These are phyloP conservation scores for Lomographa bimaculata DNA, from an alignment of 2,888 invertebrate genomes.

Conservation along the genomic window DNA sequence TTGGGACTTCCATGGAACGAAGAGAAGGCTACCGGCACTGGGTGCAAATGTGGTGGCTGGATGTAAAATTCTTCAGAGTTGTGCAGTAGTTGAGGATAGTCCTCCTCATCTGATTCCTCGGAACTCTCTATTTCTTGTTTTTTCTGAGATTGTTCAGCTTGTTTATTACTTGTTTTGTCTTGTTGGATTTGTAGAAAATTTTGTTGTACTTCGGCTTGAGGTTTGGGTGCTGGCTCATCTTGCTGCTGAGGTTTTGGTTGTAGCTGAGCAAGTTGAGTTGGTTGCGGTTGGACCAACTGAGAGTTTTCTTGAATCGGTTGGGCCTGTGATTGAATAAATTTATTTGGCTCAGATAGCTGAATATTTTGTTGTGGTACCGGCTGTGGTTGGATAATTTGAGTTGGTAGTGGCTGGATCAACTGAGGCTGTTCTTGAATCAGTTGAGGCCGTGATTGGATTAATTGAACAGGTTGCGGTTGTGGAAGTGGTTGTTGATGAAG, in stretches of 20 bases:
- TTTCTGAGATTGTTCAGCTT: conserved; percentile 13
- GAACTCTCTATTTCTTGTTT: conserved; percentile 3
- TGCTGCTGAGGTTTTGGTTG: conserved; percentile 6
- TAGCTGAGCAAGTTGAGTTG: conserved; percentile 9
- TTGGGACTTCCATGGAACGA: conserved; percentile 1
- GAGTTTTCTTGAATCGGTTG: background rate
- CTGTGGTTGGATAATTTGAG: conserved; percentile 7
- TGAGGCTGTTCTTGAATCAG: conserved; percentile 8
- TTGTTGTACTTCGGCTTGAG: conserved; percentile 5
- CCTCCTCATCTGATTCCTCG: conserved; percentile 5
- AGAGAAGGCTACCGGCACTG: conserved; percentile 16
- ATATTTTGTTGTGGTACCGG: background rate
- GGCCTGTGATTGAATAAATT: background rate
- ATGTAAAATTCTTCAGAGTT: conserved; percentile 9
- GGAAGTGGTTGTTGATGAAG: conserved; percentile 3
- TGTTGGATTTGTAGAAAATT: conserved; percentile 3
- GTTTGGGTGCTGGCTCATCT: conserved; percentile 1
- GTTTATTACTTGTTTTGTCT: conserved; percentile 3
- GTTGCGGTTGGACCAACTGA: conserved; percentile 7
- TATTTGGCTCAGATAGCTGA: conserved; percentile 1
- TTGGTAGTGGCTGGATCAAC: conserved; percentile 1
- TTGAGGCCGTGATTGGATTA: background rate
- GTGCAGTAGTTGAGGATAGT: conserved; percentile 14
- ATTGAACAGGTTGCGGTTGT: background rate
- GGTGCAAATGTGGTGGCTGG: conserved; percentile 8